These are phyloP conservation scores for Andrena bucephala DNA, from an alignment of 2,888 invertebrate genomes.

Conservation along the genomic window DNA sequence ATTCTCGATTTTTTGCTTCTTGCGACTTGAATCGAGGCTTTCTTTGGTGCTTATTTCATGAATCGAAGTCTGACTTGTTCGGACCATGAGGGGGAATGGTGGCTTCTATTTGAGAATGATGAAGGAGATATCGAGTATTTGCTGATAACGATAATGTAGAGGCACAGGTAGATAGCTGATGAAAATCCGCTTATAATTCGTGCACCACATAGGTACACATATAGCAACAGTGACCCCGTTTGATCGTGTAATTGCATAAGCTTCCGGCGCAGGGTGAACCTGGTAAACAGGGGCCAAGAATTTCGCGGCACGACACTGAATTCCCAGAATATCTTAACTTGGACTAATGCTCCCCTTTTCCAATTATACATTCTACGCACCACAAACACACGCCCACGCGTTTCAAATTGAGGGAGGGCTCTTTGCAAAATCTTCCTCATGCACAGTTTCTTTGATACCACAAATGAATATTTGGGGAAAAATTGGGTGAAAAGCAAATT, in stretches of 20 bases:
- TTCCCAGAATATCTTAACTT: constrained; percentile 71
- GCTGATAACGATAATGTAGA: background rate
- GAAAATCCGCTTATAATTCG: constrained; percentile 40
- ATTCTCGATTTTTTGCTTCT: background rate
- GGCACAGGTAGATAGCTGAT: constrained; percentile 3
- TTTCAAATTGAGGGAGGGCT: background rate
- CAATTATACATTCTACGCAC: constrained; percentile 60
- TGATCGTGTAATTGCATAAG: constrained; percentile 51
- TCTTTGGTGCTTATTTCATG: background rate
- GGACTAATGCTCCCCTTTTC: constrained; percentile 68
- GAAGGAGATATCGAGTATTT: too few species aligned
- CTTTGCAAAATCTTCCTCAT: background rate
- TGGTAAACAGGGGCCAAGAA: constrained; percentile 58
- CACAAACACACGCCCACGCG: constrained; percentile 30
- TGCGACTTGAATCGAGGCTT: background rate
- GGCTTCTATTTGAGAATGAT: background rate
- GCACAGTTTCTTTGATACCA: too few species aligned
- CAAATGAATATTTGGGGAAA: too few species aligned
- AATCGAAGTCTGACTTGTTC: too few species aligned
- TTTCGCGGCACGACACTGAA: constrained; percentile 67
- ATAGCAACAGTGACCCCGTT: constrained; percentile 55
- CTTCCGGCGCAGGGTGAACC: constrained; percentile 51
- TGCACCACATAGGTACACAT: background rate
- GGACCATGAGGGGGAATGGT: background rate
- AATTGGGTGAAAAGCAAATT: too few species aligned